Evolutionary conservation across 2,888 invertebrate genomes (phyloP).

Genomic region (Rhamphomyia laevipes): DNA sequence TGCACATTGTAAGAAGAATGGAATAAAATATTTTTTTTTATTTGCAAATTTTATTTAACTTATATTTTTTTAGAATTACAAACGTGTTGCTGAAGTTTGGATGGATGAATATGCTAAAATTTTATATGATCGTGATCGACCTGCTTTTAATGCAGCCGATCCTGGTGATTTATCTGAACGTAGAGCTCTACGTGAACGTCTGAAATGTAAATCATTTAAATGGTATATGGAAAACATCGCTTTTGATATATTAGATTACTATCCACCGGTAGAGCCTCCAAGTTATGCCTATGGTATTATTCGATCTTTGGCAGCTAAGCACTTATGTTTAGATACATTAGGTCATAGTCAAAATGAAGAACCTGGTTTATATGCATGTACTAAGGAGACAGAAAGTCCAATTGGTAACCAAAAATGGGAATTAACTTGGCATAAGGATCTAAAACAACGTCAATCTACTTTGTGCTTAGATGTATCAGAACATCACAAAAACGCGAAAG

Average conservation of each 20-base stretch:
- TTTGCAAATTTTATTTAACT: too few species aligned
- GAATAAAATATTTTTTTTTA: conserved; percentile 71
- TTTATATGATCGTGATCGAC: conserved; percentile 67
- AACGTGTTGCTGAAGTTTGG: conserved; percentile 93
- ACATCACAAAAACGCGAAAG: conserved; percentile 53
- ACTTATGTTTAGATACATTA: conserved; percentile 61
- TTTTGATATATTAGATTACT: conserved; percentile 75
- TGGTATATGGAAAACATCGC: conserved; percentile 95
- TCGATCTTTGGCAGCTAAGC: conserved; percentile 45
- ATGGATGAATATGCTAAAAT: conserved; percentile 95
- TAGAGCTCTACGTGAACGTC: conserved; percentile 54
- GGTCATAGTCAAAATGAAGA: conserved; percentile 30
- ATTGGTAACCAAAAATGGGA: conserved; percentile 27
- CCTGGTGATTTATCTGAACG: conserved; percentile 75
- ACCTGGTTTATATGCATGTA: conserved; percentile 28
- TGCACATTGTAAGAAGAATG: conserved; percentile 28
- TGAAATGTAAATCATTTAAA: conserved; percentile 83
- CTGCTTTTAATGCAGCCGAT: conserved; percentile 57
- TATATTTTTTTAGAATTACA: conserved; percentile 70
- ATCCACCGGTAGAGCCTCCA: conserved; percentile 74
- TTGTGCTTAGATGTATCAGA: conserved; percentile 81
- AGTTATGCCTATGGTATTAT: conserved; percentile 72
- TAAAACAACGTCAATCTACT: conserved; percentile 42
- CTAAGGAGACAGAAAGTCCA: conserved; percentile 22
- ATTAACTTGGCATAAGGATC: conserved; percentile 23